Evolutionary conservation across 35 echinoderm and acorn worm genomes (phyloP).

Genomic region (Stichopus chloronotus): DNA sequence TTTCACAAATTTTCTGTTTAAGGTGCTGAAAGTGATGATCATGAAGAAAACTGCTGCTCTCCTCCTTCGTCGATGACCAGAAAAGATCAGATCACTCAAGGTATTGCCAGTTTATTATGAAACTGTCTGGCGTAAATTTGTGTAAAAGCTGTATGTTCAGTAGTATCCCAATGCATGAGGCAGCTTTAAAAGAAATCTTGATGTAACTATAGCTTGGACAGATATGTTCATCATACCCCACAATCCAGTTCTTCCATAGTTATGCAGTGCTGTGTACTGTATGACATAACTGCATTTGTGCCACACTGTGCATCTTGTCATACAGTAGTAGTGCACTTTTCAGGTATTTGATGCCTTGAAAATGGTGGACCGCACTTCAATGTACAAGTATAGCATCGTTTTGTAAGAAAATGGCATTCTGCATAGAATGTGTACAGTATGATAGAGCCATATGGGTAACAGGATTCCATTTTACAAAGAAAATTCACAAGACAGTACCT

Average conservation of each 20-base stretch:
- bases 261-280: neutral
- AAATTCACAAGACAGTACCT: neutral
- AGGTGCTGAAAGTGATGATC: neutral
- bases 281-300: slow-evolving; percentile 4
- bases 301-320: slow-evolving; percentile 4
- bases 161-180: neutral
- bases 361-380: neutral
- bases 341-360: neutral
- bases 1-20: slow-evolving; percentile 5
- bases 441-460: neutral
- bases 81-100: slow-evolving; percentile 3
- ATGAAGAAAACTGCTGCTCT: neutral
- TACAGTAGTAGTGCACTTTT: neutral
- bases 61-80: neutral
- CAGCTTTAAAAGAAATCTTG: neutral
- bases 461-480: neutral
- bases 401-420: neutral
- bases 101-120: neutral
- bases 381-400: slow-evolving; percentile 5
- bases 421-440: neutral
- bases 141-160: neutral
- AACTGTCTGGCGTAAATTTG: neutral
- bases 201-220: neutral
- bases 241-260: neutral
- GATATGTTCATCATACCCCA: slow-evolving; percentile 12